These are phyloP conservation scores for Electrophaes corylata DNA, from an alignment of 2,888 invertebrate genomes.

Conservation along the genomic window DNA sequence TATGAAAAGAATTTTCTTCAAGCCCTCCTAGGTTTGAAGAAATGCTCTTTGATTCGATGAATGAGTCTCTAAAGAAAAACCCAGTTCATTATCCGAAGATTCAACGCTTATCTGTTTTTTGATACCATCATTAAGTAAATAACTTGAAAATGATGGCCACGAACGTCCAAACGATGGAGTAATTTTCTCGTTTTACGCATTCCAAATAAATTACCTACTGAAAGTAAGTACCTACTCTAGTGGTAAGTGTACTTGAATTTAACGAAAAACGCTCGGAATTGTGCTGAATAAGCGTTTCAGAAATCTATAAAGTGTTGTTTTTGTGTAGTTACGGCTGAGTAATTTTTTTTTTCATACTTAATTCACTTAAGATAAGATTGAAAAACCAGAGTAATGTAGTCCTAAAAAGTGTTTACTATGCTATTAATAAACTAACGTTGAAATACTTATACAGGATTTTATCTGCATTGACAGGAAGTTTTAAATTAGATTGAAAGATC, in stretches of 20 bases:
- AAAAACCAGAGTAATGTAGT: too few species aligned
- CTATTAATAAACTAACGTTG: too few species aligned
- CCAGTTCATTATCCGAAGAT: conserved; percentile 34
- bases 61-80: conserved; percentile 25
- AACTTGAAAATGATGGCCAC: conserved; percentile 28
- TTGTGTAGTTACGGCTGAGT: background rate
- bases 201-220: conserved; percentile 12
- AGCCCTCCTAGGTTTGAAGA: too few species aligned
- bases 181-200: conserved; percentile 17
- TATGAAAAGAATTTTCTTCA: too few species aligned
- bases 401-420: too few species aligned
- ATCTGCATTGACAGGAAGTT: too few species aligned
- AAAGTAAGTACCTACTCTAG: background rate
- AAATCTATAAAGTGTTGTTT: background rate
- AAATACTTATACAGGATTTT: too few species aligned
- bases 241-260: background rate
- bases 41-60: conserved; percentile 18
- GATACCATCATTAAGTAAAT: conserved; percentile 38
- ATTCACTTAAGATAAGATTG: too few species aligned
- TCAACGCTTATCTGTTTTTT: conserved; percentile 35
- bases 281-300: background rate
- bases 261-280: background rate
- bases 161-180: conserved; percentile 18
- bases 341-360: too few species aligned
- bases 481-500: too few species aligned